These are phyloP conservation scores for Apeltes quadracus DNA, from an alignment of 2,113 vertebrate genomes.

Conservation along the genomic window DNA sequence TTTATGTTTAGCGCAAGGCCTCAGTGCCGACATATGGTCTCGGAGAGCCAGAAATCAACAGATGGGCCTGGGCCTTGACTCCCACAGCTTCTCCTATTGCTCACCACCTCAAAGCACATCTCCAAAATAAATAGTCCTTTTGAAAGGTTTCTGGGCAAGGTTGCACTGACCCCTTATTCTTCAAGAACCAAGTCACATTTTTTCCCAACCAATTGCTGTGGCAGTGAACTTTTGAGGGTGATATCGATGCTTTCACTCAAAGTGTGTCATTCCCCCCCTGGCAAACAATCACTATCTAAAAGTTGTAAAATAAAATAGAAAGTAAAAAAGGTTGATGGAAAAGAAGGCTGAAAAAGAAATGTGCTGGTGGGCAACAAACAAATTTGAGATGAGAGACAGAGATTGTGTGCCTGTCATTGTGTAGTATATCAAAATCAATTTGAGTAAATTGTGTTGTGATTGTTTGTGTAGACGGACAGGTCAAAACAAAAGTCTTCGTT, in stretches of 20 bases:
- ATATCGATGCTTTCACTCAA: slow-evolving; percentile 42
- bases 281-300: slow-evolving; percentile 14
- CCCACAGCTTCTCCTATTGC: slow-evolving; percentile 33
- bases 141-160: slow-evolving; percentile 55
- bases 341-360: slow-evolving; percentile 7
- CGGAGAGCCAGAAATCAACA: slow-evolving; percentile 61
- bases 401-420: slow-evolving; percentile 46
- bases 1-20: slow-evolving; percentile 48
- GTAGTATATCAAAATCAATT: slow-evolving; percentile 1
- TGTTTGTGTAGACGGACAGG: slow-evolving; percentile 22
- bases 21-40: slow-evolving; percentile 41
- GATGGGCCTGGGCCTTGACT: slow-evolving; percentile 47
- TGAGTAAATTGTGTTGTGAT: not conserved
- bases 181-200: slow-evolving; percentile 34
- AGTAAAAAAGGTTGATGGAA: not conserved
- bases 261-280: slow-evolving; percentile 23
- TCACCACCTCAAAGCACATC: slow-evolving; percentile 50
- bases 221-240: slow-evolving; percentile 30
- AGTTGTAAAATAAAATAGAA: not conserved
- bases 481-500: not conserved
- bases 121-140: slow-evolving; percentile 38
- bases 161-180: slow-evolving; percentile 55
- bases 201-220: slow-evolving; percentile 3
- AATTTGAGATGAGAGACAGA: slow-evolving; percentile 55
- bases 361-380: slow-evolving; percentile 11